Evolutionary conservation across 2,113 vertebrate species (phyloP).

Genomic region (Stegostoma tigrinum): DNA sequence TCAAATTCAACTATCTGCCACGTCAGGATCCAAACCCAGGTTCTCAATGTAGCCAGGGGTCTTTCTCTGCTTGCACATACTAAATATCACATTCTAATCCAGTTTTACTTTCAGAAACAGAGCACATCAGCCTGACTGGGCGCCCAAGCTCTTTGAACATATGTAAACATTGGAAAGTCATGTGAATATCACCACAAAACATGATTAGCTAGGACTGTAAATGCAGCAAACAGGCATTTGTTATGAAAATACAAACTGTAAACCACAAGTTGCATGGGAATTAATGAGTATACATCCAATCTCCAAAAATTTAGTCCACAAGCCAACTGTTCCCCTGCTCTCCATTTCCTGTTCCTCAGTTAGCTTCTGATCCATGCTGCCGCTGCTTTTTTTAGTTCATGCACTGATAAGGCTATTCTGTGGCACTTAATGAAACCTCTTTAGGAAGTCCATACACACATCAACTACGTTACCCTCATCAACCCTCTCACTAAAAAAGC

Average conservation of each 20-base stretch:
- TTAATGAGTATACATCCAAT: not conserved
- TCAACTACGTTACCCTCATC: too few relatives aligned
- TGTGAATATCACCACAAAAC: not conserved
- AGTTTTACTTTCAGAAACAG: not conserved
- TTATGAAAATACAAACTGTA: not conserved
- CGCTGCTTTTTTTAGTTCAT: too few relatives aligned
- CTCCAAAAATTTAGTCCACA: too few relatives aligned
- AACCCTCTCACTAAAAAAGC: too few relatives aligned
- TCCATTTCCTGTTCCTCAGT: too few relatives aligned
- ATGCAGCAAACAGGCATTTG: not conserved
- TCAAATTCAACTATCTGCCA: too few relatives aligned
- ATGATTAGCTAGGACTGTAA: not conserved
- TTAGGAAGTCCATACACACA: too few relatives aligned
- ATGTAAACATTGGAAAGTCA: not conserved
- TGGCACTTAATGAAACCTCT: too few relatives aligned
- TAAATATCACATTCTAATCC: not conserved
- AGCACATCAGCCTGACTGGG: not conserved
- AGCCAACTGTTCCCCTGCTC: too few relatives aligned
- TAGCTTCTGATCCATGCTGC: too few relatives aligned
- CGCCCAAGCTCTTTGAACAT: not conserved
- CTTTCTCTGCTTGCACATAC: not conserved
- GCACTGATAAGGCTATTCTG: too few relatives aligned
- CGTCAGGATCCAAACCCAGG: not conserved
- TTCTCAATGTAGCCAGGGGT: not conserved
- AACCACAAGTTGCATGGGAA: not conserved